phyloP scores from a whole-genome alignment of 2,797 vertebrate species.

The Setipinna tenuifilis region DNA sequence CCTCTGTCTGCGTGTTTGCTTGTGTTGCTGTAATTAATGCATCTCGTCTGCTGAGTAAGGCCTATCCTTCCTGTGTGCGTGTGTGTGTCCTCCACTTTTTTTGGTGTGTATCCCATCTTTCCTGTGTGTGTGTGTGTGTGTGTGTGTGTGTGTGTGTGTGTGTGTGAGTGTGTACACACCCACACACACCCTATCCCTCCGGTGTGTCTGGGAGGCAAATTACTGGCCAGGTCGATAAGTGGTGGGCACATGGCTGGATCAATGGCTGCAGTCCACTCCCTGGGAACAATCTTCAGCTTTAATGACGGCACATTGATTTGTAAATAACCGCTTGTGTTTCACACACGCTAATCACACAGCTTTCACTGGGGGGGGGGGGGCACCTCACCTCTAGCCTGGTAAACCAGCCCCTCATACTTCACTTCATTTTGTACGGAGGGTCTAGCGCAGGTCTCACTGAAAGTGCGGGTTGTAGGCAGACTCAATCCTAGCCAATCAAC shows the following conservation, averaged over 20 bases:
- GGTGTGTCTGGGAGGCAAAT: conserved; percentile 71
- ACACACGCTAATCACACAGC: conserved; percentile 72
- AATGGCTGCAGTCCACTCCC: conserved; percentile 67
- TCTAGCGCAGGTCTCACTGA: too few relatives aligned
- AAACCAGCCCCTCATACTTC: too few relatives aligned
- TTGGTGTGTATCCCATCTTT: too few relatives aligned
- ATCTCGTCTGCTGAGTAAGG: conserved; percentile 57
- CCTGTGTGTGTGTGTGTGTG: too few relatives aligned
- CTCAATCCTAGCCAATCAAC: too few relatives aligned
- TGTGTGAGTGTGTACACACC: too few relatives aligned
- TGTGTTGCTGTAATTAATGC: conserved; percentile 53
- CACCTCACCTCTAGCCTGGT: too few relatives aligned
- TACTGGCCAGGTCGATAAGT: conserved; percentile 69
- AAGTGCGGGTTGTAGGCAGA: too few relatives aligned
- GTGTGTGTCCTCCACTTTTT: too few relatives aligned
- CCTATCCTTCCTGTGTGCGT: conserved; percentile 64
- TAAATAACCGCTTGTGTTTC: conserved; percentile 78
- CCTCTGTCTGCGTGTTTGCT: background rate
- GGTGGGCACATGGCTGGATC: conserved; percentile 73
- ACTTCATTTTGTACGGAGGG: too few relatives aligned
- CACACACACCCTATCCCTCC: conserved; percentile 66
- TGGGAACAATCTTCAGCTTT: conserved; percentile 76
- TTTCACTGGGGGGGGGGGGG: conserved; percentile 63
- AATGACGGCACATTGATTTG: conserved; percentile 80
- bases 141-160: background rate